Percentiles rank a stretch among this genome's conserved stretches.
Conservation (phyloP, 1,140 invertebrate genomes). For the Chironomus tepperi region DNA sequence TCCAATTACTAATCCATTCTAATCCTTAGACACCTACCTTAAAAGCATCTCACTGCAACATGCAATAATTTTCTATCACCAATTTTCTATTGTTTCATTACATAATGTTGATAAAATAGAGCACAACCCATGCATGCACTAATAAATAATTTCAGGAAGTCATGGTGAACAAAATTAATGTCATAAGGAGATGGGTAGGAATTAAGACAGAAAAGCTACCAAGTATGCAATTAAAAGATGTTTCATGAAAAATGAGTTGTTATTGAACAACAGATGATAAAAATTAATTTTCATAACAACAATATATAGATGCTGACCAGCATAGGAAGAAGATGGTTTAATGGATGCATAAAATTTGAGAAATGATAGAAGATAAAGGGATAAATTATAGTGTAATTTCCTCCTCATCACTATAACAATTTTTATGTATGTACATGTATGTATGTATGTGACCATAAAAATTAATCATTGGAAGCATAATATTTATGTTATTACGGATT, state of each 20-base stretch:
- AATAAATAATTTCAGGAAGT: too few relatives aligned
- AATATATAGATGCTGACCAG: neutral
- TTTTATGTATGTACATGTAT: neutral
- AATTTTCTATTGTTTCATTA: neutral
- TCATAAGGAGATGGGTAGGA: neutral
- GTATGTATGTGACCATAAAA: too few relatives aligned
- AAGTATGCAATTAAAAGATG: constrained; percentile 20
- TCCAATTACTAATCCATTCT: too few relatives aligned
- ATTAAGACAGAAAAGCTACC: neutral
- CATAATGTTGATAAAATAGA: too few relatives aligned
- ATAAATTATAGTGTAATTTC: constrained; percentile 9
- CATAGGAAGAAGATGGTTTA: neutral
- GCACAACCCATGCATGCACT: too few relatives aligned
- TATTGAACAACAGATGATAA: neutral
- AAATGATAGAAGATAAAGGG: neutral
- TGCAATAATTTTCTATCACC: neutral
- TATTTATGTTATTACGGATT: neutral
- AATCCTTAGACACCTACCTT: too few relatives aligned
- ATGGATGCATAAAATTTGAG: neutral
- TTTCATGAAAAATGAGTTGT: constrained; percentile 22
- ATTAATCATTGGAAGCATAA: neutral
- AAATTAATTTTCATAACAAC: too few relatives aligned
- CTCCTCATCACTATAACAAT: neutral
- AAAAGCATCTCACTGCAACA: too few relatives aligned
- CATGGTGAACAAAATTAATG: neutral